A percentile compares a stretch with the other conserved stretches of the same genome.
Conservation (phyloP, 2,888 invertebrate genomes). For the Apotomis turbidana region DNA sequence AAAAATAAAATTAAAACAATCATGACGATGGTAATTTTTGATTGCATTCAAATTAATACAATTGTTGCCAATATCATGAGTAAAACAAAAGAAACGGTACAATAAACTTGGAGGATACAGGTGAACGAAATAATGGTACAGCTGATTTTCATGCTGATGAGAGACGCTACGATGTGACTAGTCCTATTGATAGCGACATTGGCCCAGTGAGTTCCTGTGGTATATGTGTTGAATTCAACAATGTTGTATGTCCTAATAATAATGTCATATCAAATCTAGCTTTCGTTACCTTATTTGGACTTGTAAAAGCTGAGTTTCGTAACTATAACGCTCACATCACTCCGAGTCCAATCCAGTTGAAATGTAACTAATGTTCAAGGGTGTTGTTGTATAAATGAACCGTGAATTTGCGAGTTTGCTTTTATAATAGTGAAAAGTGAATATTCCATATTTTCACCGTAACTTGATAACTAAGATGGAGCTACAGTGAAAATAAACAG, state of each 20-base stretch:
- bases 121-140: constrained; percentile 23
- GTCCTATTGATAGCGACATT: constrained; percentile 28
- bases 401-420: constrained; percentile 1
- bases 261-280: not conserved
- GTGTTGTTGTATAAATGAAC: not conserved
- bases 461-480: constrained; percentile 6
- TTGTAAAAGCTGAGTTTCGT: not conserved
- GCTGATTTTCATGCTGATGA: constrained; percentile 38
- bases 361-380: not conserved
- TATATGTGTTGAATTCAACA: constrained; percentile 1
- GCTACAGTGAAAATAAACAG: constrained; percentile 19
- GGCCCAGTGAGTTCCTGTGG: constrained; percentile 11
- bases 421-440: constrained; percentile 9
- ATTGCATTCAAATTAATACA: constrained; percentile 54
- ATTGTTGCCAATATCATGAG: constrained; percentile 59
- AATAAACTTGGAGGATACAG: constrained; percentile 21
- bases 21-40: constrained; percentile 69
- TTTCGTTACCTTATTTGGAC: not conserved
- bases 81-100: constrained; percentile 47
- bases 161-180: constrained; percentile 33
- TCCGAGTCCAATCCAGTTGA: not conserved
- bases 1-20: constrained; percentile 78
- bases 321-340: not conserved
- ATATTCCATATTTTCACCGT: constrained; percentile 4
- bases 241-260: not conserved